Conservation (phyloP, 2,113 vertebrate genomes). For the Dromiciops gliroides region DNA sequence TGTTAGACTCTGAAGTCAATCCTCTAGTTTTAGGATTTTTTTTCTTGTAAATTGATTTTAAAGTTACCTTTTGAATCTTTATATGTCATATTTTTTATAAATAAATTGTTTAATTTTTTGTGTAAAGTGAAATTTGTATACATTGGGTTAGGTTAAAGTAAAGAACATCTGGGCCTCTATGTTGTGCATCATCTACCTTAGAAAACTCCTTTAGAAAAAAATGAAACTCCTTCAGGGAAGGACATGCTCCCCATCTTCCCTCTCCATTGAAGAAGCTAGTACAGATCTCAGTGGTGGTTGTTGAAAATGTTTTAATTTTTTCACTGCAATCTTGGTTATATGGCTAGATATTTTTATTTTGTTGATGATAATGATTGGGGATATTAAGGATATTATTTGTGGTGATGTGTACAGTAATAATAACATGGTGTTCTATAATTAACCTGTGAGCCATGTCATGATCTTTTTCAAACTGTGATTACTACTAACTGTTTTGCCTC, state of each 20-base stretch:
- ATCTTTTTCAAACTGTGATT: background rate
- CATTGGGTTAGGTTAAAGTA: background rate
- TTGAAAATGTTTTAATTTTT: constrained; percentile 39
- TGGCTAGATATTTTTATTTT: constrained; percentile 11
- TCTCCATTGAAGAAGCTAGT: constrained; percentile 4
- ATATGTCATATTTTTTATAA: background rate
- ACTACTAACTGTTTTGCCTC: constrained; percentile 52
- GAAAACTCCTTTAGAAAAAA: background rate
- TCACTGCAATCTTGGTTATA: constrained; percentile 13
- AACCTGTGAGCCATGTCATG: background rate
- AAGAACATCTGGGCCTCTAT: background rate
- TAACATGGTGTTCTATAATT: constrained; percentile 6
- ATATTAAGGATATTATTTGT: background rate
- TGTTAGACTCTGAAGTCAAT: background rate
- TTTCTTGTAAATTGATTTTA: background rate
- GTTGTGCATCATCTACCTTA: background rate
- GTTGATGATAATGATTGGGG: constrained; percentile 9
- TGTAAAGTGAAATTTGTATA: background rate
- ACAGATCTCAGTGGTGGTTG: constrained; percentile 18
- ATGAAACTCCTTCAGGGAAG: background rate
- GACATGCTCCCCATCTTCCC: background rate
- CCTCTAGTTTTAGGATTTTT: background rate
- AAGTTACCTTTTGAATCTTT: background rate
- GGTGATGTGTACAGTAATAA: constrained; percentile 37
- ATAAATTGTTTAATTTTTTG: background rate